Percentiles rank a stretch among this genome's conserved stretches.
Conservation (phyloP, 1,140 invertebrate genomes). For the Diorhabda elongata region DNA sequence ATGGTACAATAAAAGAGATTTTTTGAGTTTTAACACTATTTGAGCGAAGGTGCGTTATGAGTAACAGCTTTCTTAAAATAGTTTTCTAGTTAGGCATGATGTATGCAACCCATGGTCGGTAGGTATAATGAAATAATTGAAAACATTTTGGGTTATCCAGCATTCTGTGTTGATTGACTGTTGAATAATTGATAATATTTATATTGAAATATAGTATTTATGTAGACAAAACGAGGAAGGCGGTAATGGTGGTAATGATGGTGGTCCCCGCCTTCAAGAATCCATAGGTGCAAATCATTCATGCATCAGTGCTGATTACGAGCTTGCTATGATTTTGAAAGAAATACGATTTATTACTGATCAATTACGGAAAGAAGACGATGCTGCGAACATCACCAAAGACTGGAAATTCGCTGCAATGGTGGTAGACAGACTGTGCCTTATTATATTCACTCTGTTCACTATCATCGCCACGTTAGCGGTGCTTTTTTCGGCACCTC, state of each 20-base stretch:
- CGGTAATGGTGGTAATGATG: constrained; percentile 39
- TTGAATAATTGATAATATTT: too few relatives aligned
- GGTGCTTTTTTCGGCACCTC: constrained; percentile 89
- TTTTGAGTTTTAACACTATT: too few relatives aligned
- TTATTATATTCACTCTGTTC: constrained; percentile 95
- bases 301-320: constrained; percentile 52
- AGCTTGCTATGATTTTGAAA: constrained; percentile 74
- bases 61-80: too few relatives aligned
- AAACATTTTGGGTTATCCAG: too few relatives aligned
- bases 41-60: too few relatives aligned
- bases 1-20: too few relatives aligned
- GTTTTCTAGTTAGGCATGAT: too few relatives aligned
- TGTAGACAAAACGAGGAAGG: constrained; percentile 44
- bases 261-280: constrained; percentile 38
- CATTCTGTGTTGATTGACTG: too few relatives aligned
- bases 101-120: too few relatives aligned
- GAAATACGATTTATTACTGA: constrained; percentile 93
- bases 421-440: constrained; percentile 97
- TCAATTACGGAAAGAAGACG: constrained; percentile 84
- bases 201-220: neutral
- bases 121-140: too few relatives aligned
- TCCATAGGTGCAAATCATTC: constrained; percentile 40
- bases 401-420: constrained; percentile 99
- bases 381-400: constrained; percentile 84
- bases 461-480: constrained; percentile 93